A percentile compares a stretch with the other conserved stretches of the same genome.
Conservation (phyloP, 2,888 invertebrate species). For the Sinelater perroti region DNA sequence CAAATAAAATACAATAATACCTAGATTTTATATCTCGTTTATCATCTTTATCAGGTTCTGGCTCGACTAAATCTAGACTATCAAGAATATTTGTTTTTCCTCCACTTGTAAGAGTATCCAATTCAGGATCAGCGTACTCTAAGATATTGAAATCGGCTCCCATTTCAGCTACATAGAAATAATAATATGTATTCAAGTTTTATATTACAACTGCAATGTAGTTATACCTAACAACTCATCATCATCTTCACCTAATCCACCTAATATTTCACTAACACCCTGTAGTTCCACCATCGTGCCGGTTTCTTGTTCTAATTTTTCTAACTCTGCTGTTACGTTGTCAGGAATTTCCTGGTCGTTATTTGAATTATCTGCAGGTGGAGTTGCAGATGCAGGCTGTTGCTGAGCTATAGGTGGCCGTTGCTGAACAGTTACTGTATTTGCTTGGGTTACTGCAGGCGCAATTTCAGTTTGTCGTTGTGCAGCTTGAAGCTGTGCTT, state of each 20-base stretch:
- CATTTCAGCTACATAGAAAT: conserved; percentile 74
- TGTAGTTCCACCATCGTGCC: conserved; percentile 68
- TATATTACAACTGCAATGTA: conserved; percentile 1
- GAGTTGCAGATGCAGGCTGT: conserved; percentile 38
- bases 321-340: conserved; percentile 73
- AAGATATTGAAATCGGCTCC: conserved; percentile 95
- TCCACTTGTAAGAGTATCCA: conserved; percentile 81
- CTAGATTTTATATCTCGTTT: conserved; percentile 55
- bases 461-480: conserved; percentile 33
- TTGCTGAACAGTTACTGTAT: conserved; percentile 4
- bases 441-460: conserved; percentile 40
- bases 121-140: conserved; percentile 94
- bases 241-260: conserved; percentile 85
- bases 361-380: conserved; percentile 32
- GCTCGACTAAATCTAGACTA: conserved; percentile 82
- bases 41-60: conserved; percentile 75
- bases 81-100: conserved; percentile 88
- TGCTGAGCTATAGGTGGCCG: background rate
- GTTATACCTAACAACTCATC: conserved; percentile 77
- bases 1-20: conserved; percentile 12
- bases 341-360: conserved; percentile 70
- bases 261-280: conserved; percentile 80
- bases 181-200: background rate
- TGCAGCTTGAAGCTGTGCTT: conserved; percentile 25
- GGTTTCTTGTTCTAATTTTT: conserved; percentile 74